A percentile compares a stretch with the other conserved stretches of the same genome.
These are phyloP conservation scores for Emydocephalus ijimae DNA, from an alignment of 2,113 vertebrate species.

Conservation along the genomic window DNA sequence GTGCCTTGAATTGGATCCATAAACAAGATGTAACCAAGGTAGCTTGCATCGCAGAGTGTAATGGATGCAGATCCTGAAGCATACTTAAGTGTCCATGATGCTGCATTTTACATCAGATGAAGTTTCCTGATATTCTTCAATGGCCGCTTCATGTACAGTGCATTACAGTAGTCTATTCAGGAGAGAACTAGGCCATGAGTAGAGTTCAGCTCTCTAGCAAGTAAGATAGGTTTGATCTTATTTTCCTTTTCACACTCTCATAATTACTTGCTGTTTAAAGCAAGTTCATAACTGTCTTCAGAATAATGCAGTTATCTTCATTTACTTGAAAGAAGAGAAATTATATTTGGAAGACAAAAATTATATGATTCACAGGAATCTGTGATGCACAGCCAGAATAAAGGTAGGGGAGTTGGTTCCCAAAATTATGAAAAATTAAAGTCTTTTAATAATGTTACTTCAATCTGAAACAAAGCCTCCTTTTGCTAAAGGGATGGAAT, in stretches of 20 bases:
- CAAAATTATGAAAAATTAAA: background rate
- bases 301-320: background rate
- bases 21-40: background rate
- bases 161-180: background rate
- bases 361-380: background rate
- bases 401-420: background rate
- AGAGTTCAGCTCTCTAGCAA: background rate
- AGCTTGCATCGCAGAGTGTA: background rate
- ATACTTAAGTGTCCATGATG: background rate
- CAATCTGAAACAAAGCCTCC: background rate
- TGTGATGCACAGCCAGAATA: background rate
- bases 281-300: background rate
- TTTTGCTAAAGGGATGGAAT: background rate
- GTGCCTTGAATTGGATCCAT: background rate
- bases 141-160: background rate
- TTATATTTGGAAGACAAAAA: background rate
- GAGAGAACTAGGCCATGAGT: background rate
- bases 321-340: background rate
- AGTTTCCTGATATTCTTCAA: background rate
- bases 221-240: background rate
- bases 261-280: background rate
- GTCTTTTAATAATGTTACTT: background rate
- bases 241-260: background rate
- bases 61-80: background rate
- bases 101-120: background rate